Conservation (phyloP, 2,888 invertebrate genomes). For the Vandiemenella viatica region DNA sequence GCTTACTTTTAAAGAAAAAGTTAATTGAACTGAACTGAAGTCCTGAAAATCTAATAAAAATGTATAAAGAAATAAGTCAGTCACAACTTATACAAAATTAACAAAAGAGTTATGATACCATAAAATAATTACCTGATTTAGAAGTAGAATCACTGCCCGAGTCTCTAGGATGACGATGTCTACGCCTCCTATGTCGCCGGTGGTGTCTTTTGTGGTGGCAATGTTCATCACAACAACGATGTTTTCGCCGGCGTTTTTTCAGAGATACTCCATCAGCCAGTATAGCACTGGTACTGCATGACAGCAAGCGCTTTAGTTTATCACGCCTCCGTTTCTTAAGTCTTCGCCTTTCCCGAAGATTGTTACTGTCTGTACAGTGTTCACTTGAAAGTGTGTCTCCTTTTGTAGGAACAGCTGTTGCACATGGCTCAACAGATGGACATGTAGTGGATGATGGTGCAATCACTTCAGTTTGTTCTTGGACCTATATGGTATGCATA, state of each 20-base stretch:
- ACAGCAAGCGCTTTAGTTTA: slow-evolving; percentile 31
- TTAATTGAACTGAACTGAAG: too few relatives aligned
- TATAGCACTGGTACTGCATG: slow-evolving; percentile 5
- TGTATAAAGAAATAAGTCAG: too few relatives aligned
- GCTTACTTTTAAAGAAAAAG: too few relatives aligned
- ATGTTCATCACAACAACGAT: slow-evolving; percentile 49
- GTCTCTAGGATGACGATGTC: slow-evolving; percentile 43
- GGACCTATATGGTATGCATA: too few relatives aligned
- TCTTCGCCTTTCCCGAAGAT: slow-evolving; percentile 33
- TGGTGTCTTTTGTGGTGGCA: slow-evolving; percentile 40
- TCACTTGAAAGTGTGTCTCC: too few relatives aligned
- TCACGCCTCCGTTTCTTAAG: slow-evolving; percentile 48
- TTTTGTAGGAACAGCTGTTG: too few relatives aligned
- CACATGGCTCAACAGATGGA: too few relatives aligned
- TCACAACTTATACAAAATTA: too few relatives aligned
- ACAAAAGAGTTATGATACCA: too few relatives aligned
- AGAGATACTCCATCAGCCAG: slow-evolving; percentile 22
- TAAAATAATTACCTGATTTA: slow-evolving; percentile 5
- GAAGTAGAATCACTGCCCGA: slow-evolving; percentile 7
- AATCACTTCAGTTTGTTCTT: too few relatives aligned
- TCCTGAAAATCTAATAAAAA: too few relatives aligned
- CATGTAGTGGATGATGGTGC: too few relatives aligned
- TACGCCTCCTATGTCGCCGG: slow-evolving; percentile 48
- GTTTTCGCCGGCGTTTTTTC: slow-evolving; percentile 51
- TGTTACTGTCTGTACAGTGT: neutral